These are phyloP conservation scores for Hippocampus abdominalis DNA, from an alignment of 2,113 vertebrate species.

Conservation along the genomic window DNA sequence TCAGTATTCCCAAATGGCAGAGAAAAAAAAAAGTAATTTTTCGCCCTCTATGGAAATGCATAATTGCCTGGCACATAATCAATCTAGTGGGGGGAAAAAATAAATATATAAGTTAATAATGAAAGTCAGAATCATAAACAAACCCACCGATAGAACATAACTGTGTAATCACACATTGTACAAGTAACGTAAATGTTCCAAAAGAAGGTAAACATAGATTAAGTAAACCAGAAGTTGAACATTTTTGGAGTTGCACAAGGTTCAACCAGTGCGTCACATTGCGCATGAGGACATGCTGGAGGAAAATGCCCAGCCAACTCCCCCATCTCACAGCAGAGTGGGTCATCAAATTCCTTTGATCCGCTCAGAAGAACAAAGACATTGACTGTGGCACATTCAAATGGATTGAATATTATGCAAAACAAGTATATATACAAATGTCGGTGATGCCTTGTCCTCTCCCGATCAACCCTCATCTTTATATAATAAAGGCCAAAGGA, in stretches of 20 bases:
- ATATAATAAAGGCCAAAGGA: constrained; percentile 40
- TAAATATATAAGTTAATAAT: constrained; percentile 24
- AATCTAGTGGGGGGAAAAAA: constrained; percentile 35
- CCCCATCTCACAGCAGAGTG: constrained; percentile 50
- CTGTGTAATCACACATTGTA: constrained; percentile 36
- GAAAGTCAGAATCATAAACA: constrained; percentile 44
- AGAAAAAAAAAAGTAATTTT: constrained; percentile 48
- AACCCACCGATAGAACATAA: constrained; percentile 17
- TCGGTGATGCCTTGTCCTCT: constrained; percentile 35
- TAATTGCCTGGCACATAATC: constrained; percentile 32
- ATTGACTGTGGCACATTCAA: constrained; percentile 33
- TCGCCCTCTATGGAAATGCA: constrained; percentile 24
- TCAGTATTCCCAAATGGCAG: constrained; percentile 38
- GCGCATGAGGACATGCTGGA: constrained; percentile 36
- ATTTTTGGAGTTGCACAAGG: constrained; percentile 31
- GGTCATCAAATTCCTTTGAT: constrained; percentile 23
- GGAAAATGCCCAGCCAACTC: constrained; percentile 31
- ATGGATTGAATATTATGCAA: constrained; percentile 14
- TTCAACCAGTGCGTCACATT: constrained; percentile 37
- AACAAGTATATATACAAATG: constrained; percentile 28
- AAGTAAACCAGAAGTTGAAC: constrained; percentile 38
- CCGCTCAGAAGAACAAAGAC: neutral
- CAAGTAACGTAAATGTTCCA: constrained; percentile 48
- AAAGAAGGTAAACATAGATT: constrained; percentile 58
- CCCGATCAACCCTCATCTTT: constrained; percentile 25